Conservation (phyloP, 2,888 invertebrate species). For the Bembecia ichneumoniformis region DNA sequence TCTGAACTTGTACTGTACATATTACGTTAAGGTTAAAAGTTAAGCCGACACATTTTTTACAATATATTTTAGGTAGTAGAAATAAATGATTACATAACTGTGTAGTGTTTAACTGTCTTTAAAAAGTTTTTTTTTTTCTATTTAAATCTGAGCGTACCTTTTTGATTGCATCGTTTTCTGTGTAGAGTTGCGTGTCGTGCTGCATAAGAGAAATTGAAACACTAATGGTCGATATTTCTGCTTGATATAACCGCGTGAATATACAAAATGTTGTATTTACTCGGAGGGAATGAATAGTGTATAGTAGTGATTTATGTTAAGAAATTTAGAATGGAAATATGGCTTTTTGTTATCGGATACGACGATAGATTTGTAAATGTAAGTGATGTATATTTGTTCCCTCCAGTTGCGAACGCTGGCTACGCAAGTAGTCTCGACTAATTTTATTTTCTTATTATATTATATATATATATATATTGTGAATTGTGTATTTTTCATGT, state of each 20-base stretch:
- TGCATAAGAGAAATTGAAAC: conserved; percentile 8
- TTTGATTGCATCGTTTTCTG: conserved; percentile 29
- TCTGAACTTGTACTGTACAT: conserved; percentile 66
- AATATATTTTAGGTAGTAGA: conserved; percentile 65
- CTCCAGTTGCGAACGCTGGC: conserved; percentile 22
- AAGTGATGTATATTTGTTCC: conserved; percentile 34
- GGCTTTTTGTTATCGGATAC: conserved; percentile 33
- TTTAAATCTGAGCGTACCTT: conserved; percentile 28
- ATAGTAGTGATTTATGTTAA: conserved; percentile 28
- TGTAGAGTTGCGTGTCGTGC: conserved; percentile 36
- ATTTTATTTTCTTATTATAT: conserved; percentile 33
- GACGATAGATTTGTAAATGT: conserved; percentile 29
- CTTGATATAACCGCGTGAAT: conserved; percentile 5
- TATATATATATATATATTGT: conserved; percentile 12
- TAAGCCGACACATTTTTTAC: conserved; percentile 68
- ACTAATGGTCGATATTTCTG: conserved; percentile 12
- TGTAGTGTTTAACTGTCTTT: conserved; percentile 56
- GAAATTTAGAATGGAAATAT: conserved; percentile 30
- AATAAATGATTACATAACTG: conserved; percentile 53
- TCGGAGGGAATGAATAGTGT: conserved; percentile 40
- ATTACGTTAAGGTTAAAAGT: conserved; percentile 54
- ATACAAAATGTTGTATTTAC: conserved; percentile 10
- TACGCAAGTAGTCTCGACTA: conserved; percentile 10
- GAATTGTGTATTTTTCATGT: conserved; percentile 25
- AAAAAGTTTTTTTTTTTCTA: conserved; percentile 53